A percentile compares a stretch with the other conserved stretches of the same genome.
Conservation (phyloP, 2,888 invertebrate genomes). For the Ochropleura plecta region DNA sequence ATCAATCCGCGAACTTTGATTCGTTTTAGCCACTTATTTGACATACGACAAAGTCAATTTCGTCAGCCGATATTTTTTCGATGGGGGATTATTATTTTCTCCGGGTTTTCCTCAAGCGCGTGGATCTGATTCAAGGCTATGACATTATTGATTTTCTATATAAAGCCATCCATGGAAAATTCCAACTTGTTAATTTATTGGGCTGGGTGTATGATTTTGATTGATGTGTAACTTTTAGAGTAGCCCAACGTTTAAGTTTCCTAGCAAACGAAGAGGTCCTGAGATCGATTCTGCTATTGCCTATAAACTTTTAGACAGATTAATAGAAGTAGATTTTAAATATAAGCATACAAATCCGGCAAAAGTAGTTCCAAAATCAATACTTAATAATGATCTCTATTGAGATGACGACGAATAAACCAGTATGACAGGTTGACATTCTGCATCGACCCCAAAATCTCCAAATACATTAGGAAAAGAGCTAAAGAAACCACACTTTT, state of each 20-base stretch:
- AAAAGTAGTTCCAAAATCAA: background rate
- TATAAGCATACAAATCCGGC: no score
- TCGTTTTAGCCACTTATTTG: slow-evolving; percentile 22
- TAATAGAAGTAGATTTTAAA: background rate
- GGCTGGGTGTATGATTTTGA: background rate
- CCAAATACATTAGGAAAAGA: background rate
- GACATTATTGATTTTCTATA: slow-evolving; percentile 23
- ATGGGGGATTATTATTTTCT: slow-evolving; percentile 21
- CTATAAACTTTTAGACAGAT: background rate
- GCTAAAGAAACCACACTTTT: background rate
- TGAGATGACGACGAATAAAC: background rate
- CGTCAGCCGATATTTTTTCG: slow-evolving; percentile 22
- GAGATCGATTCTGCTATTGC: background rate
- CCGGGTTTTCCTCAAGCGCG: background rate
- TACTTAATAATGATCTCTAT: background rate
- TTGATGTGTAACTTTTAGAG: background rate
- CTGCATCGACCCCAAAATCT: background rate
- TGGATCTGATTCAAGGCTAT: slow-evolving; percentile 22
- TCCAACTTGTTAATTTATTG: background rate
- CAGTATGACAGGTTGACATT: background rate
- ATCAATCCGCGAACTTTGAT: slow-evolving; percentile 40
- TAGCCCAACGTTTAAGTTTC: background rate
- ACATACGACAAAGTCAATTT: slow-evolving; percentile 34
- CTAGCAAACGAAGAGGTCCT: background rate
- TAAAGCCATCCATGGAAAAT: background rate